phyloP scores from a whole-genome alignment of 1,140 invertebrate genomes.

The Drosophila auraria region DNA sequence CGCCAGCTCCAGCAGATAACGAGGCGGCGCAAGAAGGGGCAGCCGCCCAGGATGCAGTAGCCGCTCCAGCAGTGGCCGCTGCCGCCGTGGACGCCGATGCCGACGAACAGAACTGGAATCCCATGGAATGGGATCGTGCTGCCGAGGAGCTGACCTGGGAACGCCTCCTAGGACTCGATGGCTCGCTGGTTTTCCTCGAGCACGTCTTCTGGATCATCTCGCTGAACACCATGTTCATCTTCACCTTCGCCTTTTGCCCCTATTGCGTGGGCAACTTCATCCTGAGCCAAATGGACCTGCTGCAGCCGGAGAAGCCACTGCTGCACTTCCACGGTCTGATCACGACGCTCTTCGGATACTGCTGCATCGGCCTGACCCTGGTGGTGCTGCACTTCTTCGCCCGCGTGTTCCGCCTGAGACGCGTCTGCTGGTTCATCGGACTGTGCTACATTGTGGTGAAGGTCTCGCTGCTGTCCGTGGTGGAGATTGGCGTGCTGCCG shows the following conservation, averaged over 20 bases:
- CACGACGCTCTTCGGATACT: conserved; percentile 97
- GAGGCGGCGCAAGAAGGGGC: conserved; percentile 44
- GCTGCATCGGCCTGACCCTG: conserved; percentile 93
- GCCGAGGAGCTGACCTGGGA: conserved; percentile 99
- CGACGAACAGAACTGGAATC: conserved; percentile 99
- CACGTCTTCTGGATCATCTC: conserved; percentile 99
- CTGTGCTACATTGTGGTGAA: conserved; percentile 99
- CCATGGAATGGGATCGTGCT: conserved; percentile 98
- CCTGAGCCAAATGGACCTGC: conserved; percentile 91
- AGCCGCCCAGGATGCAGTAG: conserved; percentile 10
- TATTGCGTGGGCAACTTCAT: conserved; percentile 97
- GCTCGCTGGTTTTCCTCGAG: conserved; percentile 98
- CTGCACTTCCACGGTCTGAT: conserved; percentile 97
- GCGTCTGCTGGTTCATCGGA: conserved; percentile 94
- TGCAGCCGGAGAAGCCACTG: conserved; percentile 89
- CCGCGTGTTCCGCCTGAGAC: conserved; percentile 90
- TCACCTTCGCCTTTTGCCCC: conserved; percentile 97
- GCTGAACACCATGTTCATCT: conserved; percentile 97
- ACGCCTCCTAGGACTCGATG: conserved; percentile 97
- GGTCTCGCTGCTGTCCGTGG: conserved; percentile 95
- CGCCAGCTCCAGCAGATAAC: conserved; percentile 62
- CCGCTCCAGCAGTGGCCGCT: conserved; percentile 19
- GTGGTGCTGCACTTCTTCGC: conserved; percentile 93
- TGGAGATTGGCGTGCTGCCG: conserved; percentile 98
- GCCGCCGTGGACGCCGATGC: conserved; percentile 76